phyloP scores from a whole-genome alignment of 2,797 vertebrate genomes.

The Typhlichthys subterraneus region DNA sequence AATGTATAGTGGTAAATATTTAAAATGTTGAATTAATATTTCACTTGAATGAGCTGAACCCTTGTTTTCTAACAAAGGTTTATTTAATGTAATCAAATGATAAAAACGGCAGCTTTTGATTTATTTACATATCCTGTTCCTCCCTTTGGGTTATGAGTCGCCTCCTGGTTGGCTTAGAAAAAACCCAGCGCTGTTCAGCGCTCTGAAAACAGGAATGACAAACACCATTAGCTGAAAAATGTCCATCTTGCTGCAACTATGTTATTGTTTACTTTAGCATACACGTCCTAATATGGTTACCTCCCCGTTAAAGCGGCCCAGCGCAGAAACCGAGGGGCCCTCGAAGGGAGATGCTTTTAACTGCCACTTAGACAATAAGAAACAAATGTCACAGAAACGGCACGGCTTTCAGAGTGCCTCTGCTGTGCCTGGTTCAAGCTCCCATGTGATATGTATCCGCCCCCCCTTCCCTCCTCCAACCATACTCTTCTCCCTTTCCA shows the following conservation, averaged over 20 bases:
- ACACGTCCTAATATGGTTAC: constrained; percentile 96
- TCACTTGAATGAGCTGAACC: constrained; percentile 18
- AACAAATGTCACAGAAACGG: constrained; percentile 86
- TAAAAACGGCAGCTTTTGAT: constrained; percentile 68
- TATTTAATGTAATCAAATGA: constrained; percentile 70
- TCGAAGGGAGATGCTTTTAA: constrained; percentile 83
- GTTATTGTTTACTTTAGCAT: constrained; percentile 99
- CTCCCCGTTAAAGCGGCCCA: constrained; percentile 84
- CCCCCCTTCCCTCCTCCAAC: constrained; percentile 17
- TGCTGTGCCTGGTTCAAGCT: constrained; percentile 61
- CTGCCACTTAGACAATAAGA: constrained; percentile 92
- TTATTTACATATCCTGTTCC: constrained; percentile 68
- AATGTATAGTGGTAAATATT: constrained; percentile 30
- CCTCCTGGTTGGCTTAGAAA: constrained; percentile 72
- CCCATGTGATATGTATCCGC: constrained; percentile 70
- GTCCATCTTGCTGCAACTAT: constrained; percentile 93
- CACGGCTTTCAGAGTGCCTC: constrained; percentile 62
- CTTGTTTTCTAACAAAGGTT: constrained; percentile 29
- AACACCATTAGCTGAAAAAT: constrained; percentile 88
- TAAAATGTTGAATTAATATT: constrained; percentile 32
- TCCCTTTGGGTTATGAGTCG: constrained; percentile 74
- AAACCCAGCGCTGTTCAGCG: constrained; percentile 68
- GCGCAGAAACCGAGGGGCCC: constrained; percentile 81
- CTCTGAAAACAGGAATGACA: constrained; percentile 86
- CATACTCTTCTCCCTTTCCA: constrained; percentile 35